These are phyloP conservation scores for Cladopsammia gracilis DNA, from an alignment of 64 coral and sea anemone genomes.

Conservation along the genomic window DNA sequence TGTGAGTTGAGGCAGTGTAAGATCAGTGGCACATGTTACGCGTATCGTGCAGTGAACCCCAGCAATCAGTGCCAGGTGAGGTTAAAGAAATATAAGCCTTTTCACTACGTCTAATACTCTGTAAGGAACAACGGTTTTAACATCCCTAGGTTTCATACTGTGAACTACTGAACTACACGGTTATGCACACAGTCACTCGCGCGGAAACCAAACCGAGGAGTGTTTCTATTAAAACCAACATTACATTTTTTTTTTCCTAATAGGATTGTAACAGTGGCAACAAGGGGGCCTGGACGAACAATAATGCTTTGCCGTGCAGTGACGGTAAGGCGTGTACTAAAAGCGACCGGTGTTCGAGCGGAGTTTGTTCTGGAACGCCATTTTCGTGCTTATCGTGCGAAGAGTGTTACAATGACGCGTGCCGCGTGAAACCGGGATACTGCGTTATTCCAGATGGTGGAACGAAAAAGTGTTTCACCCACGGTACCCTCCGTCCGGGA, in stretches of 20 bases:
- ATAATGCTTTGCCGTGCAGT: slow-evolving; percentile 46
- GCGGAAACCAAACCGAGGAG: too few relatives aligned
- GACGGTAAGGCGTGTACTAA: slow-evolving; percentile 73
- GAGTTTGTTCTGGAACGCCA: slow-evolving; percentile 69
- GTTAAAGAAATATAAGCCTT: background rate
- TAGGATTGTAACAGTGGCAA: slow-evolving; percentile 63
- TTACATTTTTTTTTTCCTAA: background rate
- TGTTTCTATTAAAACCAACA: too few relatives aligned
- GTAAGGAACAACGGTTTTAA: too few relatives aligned
- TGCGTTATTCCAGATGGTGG: slow-evolving; percentile 63
- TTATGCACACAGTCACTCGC: too few relatives aligned
- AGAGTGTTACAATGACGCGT: slow-evolving; percentile 62
- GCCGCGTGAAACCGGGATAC: slow-evolving; percentile 72
- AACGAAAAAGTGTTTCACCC: slow-evolving; percentile 49
- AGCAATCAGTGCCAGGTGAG: slow-evolving; percentile 83
- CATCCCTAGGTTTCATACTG: too few relatives aligned
- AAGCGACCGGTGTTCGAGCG: slow-evolving; percentile 50
- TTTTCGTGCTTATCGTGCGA: slow-evolving; percentile 74
- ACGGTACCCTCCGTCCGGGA: slow-evolving; percentile 62
- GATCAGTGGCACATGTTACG: slow-evolving; percentile 72
- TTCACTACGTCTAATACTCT: too few relatives aligned
- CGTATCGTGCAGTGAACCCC: slow-evolving; percentile 76
- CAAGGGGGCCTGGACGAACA: slow-evolving; percentile 71
- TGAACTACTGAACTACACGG: too few relatives aligned
- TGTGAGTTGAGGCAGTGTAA: slow-evolving; percentile 83